A percentile compares a stretch with the other conserved stretches of the same genome.
Evolutionary conservation across 1,140 invertebrate species (phyloP).

Genomic region (Brachionus rotundiformis): DNA sequence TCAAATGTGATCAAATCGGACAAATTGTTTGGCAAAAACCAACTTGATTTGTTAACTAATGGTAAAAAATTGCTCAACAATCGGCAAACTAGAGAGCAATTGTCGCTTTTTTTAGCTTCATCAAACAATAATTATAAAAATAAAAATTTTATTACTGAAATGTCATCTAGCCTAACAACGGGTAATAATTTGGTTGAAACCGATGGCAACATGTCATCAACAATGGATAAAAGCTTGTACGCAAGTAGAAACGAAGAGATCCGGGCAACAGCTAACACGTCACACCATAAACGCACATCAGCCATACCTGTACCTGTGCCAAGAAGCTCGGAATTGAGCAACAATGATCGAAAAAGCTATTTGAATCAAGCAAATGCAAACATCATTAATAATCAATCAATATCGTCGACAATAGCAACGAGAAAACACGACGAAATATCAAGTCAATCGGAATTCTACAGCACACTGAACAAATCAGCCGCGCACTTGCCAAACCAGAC

Average conservation of each 20-base stretch:
- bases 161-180: constrained; percentile 39
- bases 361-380: background rate
- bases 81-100: background rate
- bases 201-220: constrained; percentile 39
- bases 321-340: background rate
- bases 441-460: constrained; percentile 18
- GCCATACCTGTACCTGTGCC: constrained; percentile 14
- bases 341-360: constrained; percentile 13
- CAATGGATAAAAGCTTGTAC: background rate
- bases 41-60: background rate
- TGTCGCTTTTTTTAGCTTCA: background rate
- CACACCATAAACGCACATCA: background rate
- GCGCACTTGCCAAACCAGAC: background rate
- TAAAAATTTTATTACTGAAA: constrained; percentile 10
- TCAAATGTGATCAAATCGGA: constrained; percentile 14
- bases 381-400: constrained; percentile 15
- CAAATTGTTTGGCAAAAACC: background rate
- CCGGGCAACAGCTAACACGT: background rate
- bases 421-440: constrained; percentile 13
- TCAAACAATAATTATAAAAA: constrained; percentile 36
- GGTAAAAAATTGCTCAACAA: background rate
- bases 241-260: background rate
- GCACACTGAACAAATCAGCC: background rate
- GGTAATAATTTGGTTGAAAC: background rate
- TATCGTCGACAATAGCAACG: constrained; percentile 6